These are phyloP conservation scores for Chymomyza procnemis DNA, from an alignment of 2,888 invertebrate genomes.

Conservation along the genomic window DNA sequence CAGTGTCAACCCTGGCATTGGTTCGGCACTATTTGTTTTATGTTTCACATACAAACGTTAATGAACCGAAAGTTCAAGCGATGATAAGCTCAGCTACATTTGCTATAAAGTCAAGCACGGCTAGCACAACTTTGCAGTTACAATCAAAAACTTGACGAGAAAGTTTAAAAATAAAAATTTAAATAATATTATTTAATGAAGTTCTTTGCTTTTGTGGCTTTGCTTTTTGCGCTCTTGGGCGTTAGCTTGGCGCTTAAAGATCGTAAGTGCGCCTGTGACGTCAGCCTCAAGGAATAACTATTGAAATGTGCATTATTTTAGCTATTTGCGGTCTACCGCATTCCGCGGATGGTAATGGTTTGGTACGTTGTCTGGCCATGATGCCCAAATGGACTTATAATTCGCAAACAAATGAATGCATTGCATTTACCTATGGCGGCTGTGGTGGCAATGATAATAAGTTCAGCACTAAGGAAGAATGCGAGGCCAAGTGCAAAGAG, in stretches of 20 bases:
- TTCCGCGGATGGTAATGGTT: slow-evolving; percentile 22
- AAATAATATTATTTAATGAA: slow-evolving; percentile 25
- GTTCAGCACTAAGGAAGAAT: slow-evolving; percentile 17
- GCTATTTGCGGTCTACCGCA: slow-evolving; percentile 30
- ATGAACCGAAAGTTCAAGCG: neutral
- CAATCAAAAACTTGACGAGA: neutral
- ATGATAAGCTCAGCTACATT: neutral
- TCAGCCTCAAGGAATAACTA: neutral
- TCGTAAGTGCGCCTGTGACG: slow-evolving; percentile 17
- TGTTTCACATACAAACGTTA: neutral
- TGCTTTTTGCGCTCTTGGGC: slow-evolving; percentile 19
- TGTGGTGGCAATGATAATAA: slow-evolving; percentile 42
- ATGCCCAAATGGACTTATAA: slow-evolving; percentile 36
- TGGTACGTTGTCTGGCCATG: slow-evolving; percentile 21
- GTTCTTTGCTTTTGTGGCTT: slow-evolving; percentile 17
- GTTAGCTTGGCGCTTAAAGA: slow-evolving; percentile 23
- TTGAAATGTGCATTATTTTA: neutral
- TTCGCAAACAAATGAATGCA: slow-evolving; percentile 22
- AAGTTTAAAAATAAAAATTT: neutral
- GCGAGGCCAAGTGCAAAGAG: slow-evolving; percentile 35
- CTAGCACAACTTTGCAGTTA: neutral
- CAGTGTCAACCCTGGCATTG: neutral
- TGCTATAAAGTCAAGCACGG: neutral
- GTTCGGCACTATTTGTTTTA: neutral
- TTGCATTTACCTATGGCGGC: slow-evolving; percentile 30